Percentiles rank a stretch among this genome's conserved stretches.
These are phyloP conservation scores for Agonopterix subpropinquella DNA, from an alignment of 2,888 invertebrate species.

Conservation along the genomic window DNA sequence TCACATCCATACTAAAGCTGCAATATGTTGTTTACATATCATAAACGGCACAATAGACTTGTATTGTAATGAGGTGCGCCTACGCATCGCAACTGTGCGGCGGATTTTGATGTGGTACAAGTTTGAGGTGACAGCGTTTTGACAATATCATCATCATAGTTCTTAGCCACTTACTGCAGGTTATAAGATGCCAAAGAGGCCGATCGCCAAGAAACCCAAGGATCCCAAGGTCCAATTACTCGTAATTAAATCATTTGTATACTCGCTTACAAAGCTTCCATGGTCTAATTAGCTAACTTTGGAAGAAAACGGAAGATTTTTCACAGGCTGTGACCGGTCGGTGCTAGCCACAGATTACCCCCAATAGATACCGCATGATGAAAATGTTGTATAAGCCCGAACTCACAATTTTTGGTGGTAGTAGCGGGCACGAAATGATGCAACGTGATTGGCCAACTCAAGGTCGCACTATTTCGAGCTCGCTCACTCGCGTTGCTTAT, in stretches of 20 bases:
- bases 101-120: neutral
- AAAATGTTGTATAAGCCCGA: no score
- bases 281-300: no score
- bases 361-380: no score
- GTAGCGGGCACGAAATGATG: no score
- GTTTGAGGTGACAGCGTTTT: constrained; percentile 2
- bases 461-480: no score
- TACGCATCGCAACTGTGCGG: constrained; percentile 23
- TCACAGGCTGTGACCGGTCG: no score
- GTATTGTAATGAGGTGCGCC: constrained; percentile 60
- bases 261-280: no score
- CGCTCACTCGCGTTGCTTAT: no score
- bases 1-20: constrained; percentile 17
- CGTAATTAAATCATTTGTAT: neutral
- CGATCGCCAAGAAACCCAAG: neutral
- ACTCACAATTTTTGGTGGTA: no score
- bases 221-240: neutral
- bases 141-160: neutral
- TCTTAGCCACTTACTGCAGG: neutral
- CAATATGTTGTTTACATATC: constrained; percentile 33
- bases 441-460: no score
- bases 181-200: neutral
- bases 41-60: constrained; percentile 41
- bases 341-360: no score
- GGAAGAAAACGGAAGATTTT: no score